Evolutionary conservation across 1,140 invertebrate species (phyloP).

Genomic region (Ceratosolen solmsi): DNA sequence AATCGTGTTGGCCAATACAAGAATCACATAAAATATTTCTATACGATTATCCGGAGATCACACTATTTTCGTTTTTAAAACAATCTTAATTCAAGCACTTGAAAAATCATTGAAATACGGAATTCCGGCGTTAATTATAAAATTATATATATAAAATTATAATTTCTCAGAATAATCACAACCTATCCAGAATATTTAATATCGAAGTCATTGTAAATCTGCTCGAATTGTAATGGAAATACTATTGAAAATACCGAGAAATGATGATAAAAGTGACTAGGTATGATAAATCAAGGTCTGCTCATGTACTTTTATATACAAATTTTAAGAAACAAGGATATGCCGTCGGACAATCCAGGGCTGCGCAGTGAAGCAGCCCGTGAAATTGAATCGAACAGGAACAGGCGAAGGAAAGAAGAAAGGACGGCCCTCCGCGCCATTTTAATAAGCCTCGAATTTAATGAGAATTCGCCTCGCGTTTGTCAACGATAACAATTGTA

Average conservation of each 20-base stretch:
- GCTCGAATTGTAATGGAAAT: too few relatives aligned
- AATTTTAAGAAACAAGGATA: slow-evolving; percentile 16
- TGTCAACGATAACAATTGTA: slow-evolving; percentile 9
- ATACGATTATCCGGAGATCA: neutral
- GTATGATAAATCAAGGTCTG: neutral
- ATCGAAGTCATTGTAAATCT: too few relatives aligned
- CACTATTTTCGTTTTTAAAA: too few relatives aligned
- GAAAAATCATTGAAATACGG: too few relatives aligned
- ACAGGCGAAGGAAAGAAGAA: neutral
- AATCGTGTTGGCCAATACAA: neutral
- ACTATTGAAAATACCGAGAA: too few relatives aligned
- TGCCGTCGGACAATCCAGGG: neutral
- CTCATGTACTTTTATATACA: neutral
- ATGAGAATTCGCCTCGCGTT: neutral
- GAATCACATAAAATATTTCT: neutral
- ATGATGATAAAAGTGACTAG: neutral
- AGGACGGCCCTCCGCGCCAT: neutral
- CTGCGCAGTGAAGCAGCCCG: slow-evolving; percentile 14
- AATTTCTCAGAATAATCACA: too few relatives aligned
- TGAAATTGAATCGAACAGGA: slow-evolving; percentile 24
- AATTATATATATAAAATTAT: too few relatives aligned
- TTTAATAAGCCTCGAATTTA: slow-evolving; percentile 25
- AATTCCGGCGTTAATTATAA: too few relatives aligned
- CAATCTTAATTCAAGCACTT: too few relatives aligned
- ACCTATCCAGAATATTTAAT: too few relatives aligned